phyloP scores from a whole-genome alignment of 53 echinoderm and acorn worm species.

The Zoroaster sp. region DNA sequence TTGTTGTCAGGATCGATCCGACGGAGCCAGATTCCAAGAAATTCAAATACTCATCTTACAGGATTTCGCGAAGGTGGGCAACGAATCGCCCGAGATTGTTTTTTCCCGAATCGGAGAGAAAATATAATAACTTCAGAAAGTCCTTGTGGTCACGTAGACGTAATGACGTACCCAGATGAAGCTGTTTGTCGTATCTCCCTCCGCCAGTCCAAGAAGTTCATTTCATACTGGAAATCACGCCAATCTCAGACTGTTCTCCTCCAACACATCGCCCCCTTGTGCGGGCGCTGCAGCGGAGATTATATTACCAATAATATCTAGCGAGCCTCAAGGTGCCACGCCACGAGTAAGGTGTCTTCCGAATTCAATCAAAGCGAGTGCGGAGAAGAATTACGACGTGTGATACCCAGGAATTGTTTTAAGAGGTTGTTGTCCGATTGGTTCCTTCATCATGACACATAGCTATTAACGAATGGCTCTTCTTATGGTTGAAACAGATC shows the following conservation, averaged over 20 bases:
- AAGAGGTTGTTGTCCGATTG: too few species aligned
- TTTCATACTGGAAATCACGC: background rate
- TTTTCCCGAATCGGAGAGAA: background rate
- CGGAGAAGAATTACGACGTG: background rate
- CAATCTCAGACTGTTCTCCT: background rate
- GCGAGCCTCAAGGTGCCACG: slow-evolving; percentile 6
- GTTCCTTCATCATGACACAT: too few species aligned
- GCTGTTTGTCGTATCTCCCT: background rate
- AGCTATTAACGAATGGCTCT: too few species aligned
- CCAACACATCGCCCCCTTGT: background rate
- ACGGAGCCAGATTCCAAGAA: background rate
- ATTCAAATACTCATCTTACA: background rate
- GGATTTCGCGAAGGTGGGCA: background rate
- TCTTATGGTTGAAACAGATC: too few species aligned
- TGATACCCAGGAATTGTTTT: background rate
- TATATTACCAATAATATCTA: slow-evolving; percentile 3
- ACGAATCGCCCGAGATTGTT: background rate
- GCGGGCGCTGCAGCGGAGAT: background rate
- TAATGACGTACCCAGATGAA: too few species aligned
- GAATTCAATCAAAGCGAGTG: background rate
- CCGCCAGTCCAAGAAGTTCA: background rate
- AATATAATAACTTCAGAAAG: background rate
- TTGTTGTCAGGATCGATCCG: background rate
- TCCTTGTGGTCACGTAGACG: too few species aligned
- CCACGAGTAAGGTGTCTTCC: background rate